Base-by-base conservation (phyloP, 2,888 invertebrate species). In the Acleris holmiana region DNA sequence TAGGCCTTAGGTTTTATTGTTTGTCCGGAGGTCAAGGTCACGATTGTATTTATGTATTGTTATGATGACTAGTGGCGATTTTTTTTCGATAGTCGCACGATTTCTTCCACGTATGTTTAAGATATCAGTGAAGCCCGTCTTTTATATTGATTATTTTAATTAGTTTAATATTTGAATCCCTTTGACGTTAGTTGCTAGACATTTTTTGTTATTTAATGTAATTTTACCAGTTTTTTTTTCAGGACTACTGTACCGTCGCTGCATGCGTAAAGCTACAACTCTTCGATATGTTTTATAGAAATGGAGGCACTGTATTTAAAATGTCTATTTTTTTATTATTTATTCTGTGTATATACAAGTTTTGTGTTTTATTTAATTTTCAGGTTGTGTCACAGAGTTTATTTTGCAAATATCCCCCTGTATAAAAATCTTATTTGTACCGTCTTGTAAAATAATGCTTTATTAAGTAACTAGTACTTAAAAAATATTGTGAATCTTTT, bases 291-390 rank as follows among this genome's bases (percentile, higher is more conserved):
- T 71, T 76, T 89, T 88, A 89, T 86, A 69, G 91, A 91, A 92
- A 91, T 91, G 91, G 91, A 91, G 91, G 90, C 74, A 72, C 73
- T 67, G 47, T 68, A 65, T 82, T 84, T 86, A 85, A 89, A 90
- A 91, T 91, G 91, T 91, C 91, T 86, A 68, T 82, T 84, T 81
- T n/a, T 80, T 73, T 68, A 66, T 62, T 61, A 62, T 50, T 56
- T 58, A 51, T 60, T 53, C 44, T 35, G 55, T 66, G 58, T 66
- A 64, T 46, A 60, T 64, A 63, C 53, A 57, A 67, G 23, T 54
- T 50, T 44, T 65, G 44, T 70, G 66, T 67, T 59, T 7, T 59
- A 41, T 23, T 19, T 53, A 67, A 68, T 62, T 69, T 75, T 68
- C 74, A 78, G 74, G 79, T 80, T 76, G 73, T 71, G 70, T 70